Evolutionary conservation across 2,113 vertebrate genomes (phyloP), one percentile per base, ranked within the genome.

Genomic region (Haemorhous mexicanus): DNA sequence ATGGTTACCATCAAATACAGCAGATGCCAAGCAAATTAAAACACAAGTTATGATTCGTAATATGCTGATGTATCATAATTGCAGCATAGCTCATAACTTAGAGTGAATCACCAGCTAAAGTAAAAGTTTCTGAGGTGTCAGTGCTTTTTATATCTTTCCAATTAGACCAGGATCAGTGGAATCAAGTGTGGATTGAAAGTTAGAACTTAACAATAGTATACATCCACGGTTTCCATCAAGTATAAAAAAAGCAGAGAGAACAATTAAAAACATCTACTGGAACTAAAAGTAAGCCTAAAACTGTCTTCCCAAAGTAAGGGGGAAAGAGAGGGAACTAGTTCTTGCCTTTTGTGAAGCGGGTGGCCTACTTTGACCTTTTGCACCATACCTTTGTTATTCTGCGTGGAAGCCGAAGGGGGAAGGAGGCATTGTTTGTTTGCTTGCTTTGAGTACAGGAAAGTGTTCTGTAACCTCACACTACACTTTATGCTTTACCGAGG

Each of bases 11-110:
- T 96, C 52, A 95, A 96, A 97, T 87, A 61, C 85, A 97, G 95
- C 96, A 98, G 96, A 97, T 96, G 97, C 92, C 96, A 96, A 97
- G 89, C 88, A 97, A 98, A 97, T 96, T 97, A 97, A 96, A 97
- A 96, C 82, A 96, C 95, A 96, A 97, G 97, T 97, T 94, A 97
- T 95, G 96, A 97, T 94, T 96, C 74, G 93, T 93, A 96, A 97
- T 95, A 94, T 77, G 89, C 93, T 95, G 94, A 95, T 96, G 83
- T 50, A 94, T 92, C 93, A 91, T 96, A 96, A 96, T 73, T 32
- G n/a, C 94, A 97, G 84, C 92, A 80, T 84, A 94, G 91, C 84
- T 94, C 92, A 72, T 66, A 92, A 93, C 33, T 89, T 78, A 81
- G 6, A 88, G 49, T 87, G 95, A 97, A 96, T 97, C 94, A 96